Percentiles rank a stretch among this genome's conserved stretches.
These are phyloP conservation scores for Acleris sparsana DNA, from an alignment of 2,888 invertebrate species.

Conservation along the genomic window DNA sequence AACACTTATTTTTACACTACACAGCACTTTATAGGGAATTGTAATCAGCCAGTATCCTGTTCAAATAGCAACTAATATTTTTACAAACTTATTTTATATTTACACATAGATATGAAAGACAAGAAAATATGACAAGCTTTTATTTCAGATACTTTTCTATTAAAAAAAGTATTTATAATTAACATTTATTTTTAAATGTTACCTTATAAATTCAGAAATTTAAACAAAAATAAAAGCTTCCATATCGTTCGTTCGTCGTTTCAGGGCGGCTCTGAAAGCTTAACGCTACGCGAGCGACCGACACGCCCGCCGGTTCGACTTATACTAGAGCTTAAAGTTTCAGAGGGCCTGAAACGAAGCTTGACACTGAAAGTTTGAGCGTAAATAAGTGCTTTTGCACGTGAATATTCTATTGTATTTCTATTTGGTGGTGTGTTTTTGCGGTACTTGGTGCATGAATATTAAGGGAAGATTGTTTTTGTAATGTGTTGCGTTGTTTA, in stretches of 20 bases:
- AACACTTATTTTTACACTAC: slow-evolving; percentile 9
- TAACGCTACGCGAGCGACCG: background rate
- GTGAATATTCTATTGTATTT: too few relatives aligned
- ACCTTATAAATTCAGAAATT: background rate
- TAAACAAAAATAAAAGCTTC: slow-evolving; percentile 1
- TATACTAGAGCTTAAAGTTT: slow-evolving; percentile 13
- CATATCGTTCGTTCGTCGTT: background rate
- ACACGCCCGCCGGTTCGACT: background rate
- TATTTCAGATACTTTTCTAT: background rate
- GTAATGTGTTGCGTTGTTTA: too few relatives aligned
- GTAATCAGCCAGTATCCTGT: slow-evolving; percentile 1
- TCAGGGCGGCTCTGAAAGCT: background rate
- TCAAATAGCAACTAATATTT: background rate
- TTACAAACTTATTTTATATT: background rate
- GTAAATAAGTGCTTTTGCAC: too few relatives aligned
- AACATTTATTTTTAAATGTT: too few relatives aligned
- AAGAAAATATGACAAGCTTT: background rate
- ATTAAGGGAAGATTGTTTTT: too few relatives aligned
- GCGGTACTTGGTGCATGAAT: too few relatives aligned
- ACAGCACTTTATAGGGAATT: background rate
- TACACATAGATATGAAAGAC: background rate
- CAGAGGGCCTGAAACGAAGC: background rate
- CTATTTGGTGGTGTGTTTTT: too few relatives aligned
- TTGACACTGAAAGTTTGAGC: too few relatives aligned
- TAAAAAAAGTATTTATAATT: too few relatives aligned